Conservation (phyloP, 2,113 vertebrate species). For the Malurus melanocephalus region DNA sequence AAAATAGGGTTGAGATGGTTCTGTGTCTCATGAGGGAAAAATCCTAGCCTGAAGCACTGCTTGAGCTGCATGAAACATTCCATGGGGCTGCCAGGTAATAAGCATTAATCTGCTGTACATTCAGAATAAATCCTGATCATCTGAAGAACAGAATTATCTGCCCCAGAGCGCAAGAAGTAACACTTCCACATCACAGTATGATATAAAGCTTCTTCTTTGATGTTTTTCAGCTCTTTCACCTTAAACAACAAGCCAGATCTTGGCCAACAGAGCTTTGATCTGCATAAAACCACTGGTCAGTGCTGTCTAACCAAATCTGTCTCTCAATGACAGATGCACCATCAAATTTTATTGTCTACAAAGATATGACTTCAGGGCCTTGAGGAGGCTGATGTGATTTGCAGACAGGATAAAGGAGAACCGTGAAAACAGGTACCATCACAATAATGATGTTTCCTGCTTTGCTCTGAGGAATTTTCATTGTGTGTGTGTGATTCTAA, state of each 20-base stretch:
- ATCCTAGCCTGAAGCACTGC: neutral
- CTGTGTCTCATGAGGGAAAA: neutral
- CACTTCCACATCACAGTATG: neutral
- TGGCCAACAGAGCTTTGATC: neutral
- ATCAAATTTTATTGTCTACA: neutral
- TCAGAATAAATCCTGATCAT: neutral
- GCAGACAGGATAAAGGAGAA: neutral
- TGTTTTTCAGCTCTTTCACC: neutral
- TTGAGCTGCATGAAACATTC: neutral
- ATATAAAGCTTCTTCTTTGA: neutral
- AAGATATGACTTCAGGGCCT: neutral
- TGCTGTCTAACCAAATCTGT: neutral
- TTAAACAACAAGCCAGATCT: neutral
- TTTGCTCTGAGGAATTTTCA: neutral
- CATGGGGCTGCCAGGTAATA: neutral
- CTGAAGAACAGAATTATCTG: neutral
- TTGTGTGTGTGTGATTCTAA: neutral
- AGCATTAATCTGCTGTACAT: neutral
- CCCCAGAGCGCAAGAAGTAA: neutral
- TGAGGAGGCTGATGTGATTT: neutral
- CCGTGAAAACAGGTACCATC: neutral
- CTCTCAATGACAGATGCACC: fast-evolving
- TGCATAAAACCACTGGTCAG: neutral
- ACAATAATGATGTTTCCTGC: neutral
- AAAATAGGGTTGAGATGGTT: neutral